A percentile compares a stretch with the other conserved stretches of the same genome.
Conservation (phyloP, 2,113 vertebrate species). For the Ranitomeya variabilis region DNA sequence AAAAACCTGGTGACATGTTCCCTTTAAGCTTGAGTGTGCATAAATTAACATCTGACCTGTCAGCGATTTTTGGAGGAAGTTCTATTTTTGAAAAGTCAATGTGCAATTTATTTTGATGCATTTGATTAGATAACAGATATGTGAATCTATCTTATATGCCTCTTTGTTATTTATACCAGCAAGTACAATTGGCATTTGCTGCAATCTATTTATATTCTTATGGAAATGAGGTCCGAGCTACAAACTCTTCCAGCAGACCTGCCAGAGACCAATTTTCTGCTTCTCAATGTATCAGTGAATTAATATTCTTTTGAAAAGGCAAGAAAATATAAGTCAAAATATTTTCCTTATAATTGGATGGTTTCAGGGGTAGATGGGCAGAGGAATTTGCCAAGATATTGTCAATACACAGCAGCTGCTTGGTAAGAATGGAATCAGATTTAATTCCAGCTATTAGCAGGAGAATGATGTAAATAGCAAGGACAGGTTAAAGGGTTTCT, state of each 20-base stretch:
- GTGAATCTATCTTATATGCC: not conserved
- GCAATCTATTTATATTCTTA: conserved; percentile 23
- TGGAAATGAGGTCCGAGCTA: conserved; percentile 24
- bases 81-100: not conserved
- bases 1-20: no score
- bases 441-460: conserved; percentile 59
- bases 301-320: conserved; percentile 9
- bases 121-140: conserved; percentile 1
- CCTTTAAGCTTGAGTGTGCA: not conserved
- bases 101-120: not conserved
- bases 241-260: conserved; percentile 2
- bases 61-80: not conserved
- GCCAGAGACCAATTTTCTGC: not conserved
- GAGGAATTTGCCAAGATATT: conserved; percentile 45
- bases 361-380: conserved; percentile 31
- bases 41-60: not conserved
- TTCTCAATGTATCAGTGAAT: conserved; percentile 25
- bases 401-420: conserved; percentile 66
- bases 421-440: conserved; percentile 46
- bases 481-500: conserved; percentile 67
- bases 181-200: conserved; percentile 17
- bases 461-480: conserved; percentile 62
- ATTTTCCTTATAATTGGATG: conserved; percentile 14
- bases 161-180: conserved; percentile 2
- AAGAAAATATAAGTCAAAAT: conserved; percentile 28